These are phyloP conservation scores for Nasonia giraulti DNA, from an alignment of 1,140 invertebrate genomes.

Conservation along the genomic window DNA sequence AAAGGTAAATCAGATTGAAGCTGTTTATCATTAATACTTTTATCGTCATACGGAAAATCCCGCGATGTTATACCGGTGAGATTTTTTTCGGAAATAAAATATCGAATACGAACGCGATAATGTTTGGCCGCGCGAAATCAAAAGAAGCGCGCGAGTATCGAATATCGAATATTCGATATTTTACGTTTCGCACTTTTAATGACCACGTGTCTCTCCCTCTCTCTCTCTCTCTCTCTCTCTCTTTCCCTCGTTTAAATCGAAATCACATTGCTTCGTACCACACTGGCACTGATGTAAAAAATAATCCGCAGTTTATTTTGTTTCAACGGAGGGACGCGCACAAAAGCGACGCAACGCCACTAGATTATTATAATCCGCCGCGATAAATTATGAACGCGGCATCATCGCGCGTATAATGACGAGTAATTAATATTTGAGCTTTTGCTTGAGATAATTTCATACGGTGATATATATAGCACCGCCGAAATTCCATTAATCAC, in stretches of 20 bases:
- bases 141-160: not conserved
- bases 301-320: no score
- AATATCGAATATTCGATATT: not conserved
- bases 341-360: not conserved
- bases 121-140: not conserved
- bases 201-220: not conserved
- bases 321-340: not conserved
- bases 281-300: no score
- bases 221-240: not conserved
- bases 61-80: no score
- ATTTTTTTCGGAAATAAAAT: no score
- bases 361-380: not conserved
- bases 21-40: not conserved
- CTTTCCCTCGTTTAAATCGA: not conserved
- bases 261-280: not conserved
- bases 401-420: not conserved
- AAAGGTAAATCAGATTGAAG: not conserved
- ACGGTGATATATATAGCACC: not conserved
- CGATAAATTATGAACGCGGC: not conserved
- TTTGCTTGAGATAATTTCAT: not conserved
- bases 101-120: no score
- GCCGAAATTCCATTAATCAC: slow-evolving; percentile 11
- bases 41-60: not conserved
- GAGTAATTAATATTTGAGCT: slow-evolving; percentile 16
- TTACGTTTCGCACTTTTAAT: not conserved